A percentile compares a stretch with the other conserved stretches of the same genome.
These are phyloP conservation scores for Anagrus nilaparvatae DNA, from an alignment of 1,140 invertebrate species.

Conservation along the genomic window DNA sequence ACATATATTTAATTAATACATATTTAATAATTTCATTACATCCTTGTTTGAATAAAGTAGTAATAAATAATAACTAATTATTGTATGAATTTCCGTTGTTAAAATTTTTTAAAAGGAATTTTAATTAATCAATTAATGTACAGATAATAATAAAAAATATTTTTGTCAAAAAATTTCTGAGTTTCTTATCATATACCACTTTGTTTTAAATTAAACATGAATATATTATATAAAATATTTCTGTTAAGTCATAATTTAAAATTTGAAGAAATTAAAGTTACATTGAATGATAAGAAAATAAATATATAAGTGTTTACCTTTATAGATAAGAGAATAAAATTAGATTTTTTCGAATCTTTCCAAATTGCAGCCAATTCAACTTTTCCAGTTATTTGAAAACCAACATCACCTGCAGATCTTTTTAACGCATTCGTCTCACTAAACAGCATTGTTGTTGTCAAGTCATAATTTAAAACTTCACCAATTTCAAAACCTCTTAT, in stretches of 20 bases:
- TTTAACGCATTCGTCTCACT: conserved; percentile 37
- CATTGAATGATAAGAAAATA: conserved; percentile 5
- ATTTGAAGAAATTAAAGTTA: not conserved
- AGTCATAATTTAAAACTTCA: conserved; percentile 34
- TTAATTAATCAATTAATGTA: too few relatives aligned
- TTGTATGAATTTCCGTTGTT: too few relatives aligned
- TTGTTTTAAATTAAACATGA: conserved; percentile 10
- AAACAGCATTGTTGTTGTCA: conserved; percentile 42
- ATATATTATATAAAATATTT: not conserved
- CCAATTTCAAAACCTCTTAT: conserved; percentile 34
- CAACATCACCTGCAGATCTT: conserved; percentile 42
- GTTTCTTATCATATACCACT: not conserved
- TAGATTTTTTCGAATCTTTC: conserved; percentile 38
- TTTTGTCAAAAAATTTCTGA: not conserved
- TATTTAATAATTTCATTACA: too few relatives aligned
- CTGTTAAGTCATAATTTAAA: not conserved
- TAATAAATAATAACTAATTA: too few relatives aligned
- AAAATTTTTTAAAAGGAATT: too few relatives aligned
- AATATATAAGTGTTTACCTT: conserved; percentile 27
- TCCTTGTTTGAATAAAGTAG: too few relatives aligned
- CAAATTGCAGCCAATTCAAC: conserved; percentile 44
- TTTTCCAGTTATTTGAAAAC: conserved; percentile 44
- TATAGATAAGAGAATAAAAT: conserved; percentile 38
- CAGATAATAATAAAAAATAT: conserved; percentile 1
- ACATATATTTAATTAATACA: too few relatives aligned